A percentile compares a stretch with the other conserved stretches of the same genome.
Conservation (phyloP, 2,888 invertebrate genomes). For the Cremastobaeus sp. region DNA sequence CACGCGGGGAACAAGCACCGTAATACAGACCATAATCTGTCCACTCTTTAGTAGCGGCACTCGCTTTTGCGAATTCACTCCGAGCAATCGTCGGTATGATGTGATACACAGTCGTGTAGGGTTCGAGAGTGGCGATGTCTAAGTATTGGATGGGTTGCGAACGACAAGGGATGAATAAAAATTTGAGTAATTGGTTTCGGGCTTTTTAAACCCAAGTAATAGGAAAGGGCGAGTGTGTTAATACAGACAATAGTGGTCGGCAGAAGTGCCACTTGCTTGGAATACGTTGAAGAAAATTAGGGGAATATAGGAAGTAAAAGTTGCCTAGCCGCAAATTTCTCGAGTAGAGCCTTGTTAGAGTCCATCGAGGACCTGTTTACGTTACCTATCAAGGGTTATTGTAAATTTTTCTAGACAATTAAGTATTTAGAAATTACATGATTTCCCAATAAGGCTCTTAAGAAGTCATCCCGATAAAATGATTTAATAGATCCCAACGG, state of each 20-base stretch:
- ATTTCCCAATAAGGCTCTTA: no score
- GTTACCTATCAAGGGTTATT: no score
- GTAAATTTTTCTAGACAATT: no score
- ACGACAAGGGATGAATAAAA: slow-evolving; percentile 14
- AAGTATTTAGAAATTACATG: no score
- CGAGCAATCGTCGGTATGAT: slow-evolving; percentile 61
- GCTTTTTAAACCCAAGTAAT: slow-evolving; percentile 6
- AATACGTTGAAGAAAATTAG: no score
- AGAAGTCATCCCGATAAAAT: no score
- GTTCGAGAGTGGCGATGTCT: slow-evolving; percentile 23
- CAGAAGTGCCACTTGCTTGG: background rate
- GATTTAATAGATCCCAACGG: no score
- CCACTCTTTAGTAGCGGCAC: slow-evolving; percentile 61
- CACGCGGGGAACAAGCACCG: slow-evolving; percentile 60
- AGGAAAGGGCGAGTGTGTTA: slow-evolving; percentile 3
- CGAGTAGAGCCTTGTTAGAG: no score
- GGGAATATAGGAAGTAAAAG: background rate
- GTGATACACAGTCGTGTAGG: slow-evolving; percentile 21
- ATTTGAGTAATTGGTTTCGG: slow-evolving; percentile 18
- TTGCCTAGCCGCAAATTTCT: no score
- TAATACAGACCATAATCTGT: slow-evolving; percentile 60
- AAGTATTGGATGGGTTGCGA: slow-evolving; percentile 6
- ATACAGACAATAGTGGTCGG: background rate
- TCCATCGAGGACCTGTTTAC: no score
- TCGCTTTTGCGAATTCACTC: slow-evolving; percentile 64